These are phyloP conservation scores for Bombus consobrinus DNA, from an alignment of 1,140 invertebrate species.

Conservation along the genomic window DNA sequence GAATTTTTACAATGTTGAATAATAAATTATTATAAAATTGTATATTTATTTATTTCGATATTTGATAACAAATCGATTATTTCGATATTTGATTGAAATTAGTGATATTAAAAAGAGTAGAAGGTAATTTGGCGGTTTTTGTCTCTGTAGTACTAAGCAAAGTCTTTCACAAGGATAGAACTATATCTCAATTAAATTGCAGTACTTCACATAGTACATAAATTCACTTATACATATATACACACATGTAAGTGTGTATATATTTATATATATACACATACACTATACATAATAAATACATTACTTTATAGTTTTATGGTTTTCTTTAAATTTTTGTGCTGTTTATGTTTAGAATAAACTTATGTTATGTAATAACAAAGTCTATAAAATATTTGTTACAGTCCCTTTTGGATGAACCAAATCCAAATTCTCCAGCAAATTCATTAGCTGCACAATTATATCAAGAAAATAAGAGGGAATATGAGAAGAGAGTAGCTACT, in stretches of 20 bases:
- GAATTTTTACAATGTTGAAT: conserved; percentile 83
- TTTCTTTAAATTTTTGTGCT: conserved; percentile 60
- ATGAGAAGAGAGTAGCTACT: conserved; percentile 87
- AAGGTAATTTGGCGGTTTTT: conserved; percentile 58
- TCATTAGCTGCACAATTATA: conserved; percentile 88
- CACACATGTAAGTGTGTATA: conserved; percentile 50
- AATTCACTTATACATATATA: conserved; percentile 69
- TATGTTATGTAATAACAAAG: conserved; percentile 43
- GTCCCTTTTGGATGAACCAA: conserved; percentile 87
- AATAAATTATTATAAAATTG: conserved; percentile 83
- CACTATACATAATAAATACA: conserved; percentile 75
- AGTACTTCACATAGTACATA: conserved; percentile 75
- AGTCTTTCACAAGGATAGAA: conserved; percentile 61
- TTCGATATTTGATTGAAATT: conserved; percentile 75
- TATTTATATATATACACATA: conserved; percentile 68
- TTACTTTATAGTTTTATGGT: conserved; percentile 68
- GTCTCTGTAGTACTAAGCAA: conserved; percentile 61
- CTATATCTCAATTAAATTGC: conserved; percentile 75
- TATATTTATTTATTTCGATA: conserved; percentile 82
- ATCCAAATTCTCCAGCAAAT: conserved; percentile 89
- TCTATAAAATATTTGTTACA: conserved; percentile 78
- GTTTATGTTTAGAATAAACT: conserved; percentile 53
- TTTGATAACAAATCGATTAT: conserved; percentile 74
- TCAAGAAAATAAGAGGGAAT: conserved; percentile 87
- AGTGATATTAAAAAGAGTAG: conserved; percentile 71